A percentile compares a stretch with the other conserved stretches of the same genome.
Evolutionary conservation across 30 jellyfish, hydroid and myxozoan genomes (phyloP).

Genomic region (Aurelia sp.): DNA sequence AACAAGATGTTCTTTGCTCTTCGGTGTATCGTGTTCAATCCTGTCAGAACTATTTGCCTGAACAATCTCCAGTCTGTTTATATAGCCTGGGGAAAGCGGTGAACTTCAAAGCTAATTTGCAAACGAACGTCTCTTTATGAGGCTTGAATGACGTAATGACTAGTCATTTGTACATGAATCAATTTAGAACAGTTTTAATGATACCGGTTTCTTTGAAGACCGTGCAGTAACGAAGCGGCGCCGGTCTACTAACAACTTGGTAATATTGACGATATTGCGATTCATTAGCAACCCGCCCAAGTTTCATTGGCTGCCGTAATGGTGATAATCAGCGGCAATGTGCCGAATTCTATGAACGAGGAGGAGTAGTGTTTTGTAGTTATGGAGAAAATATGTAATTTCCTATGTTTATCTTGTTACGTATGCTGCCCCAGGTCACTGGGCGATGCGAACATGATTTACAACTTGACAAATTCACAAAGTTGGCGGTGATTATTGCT

Average conservation of each 20-base stretch:
- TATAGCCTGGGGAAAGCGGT: constrained; percentile 1
- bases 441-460: no score
- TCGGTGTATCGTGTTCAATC: no score
- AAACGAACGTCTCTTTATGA: neutral
- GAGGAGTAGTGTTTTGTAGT: neutral
- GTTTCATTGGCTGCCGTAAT: constrained; percentile 26
- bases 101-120: neutral
- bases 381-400: constrained; percentile 10
- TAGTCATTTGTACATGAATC: constrained; percentile 35
- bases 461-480: no score
- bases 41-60: no score
- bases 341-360: constrained; percentile 39
- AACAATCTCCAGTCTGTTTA: neutral
- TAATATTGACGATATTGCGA: constrained; percentile 46
- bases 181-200: constrained; percentile 35
- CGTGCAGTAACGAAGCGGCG: constrained; percentile 33
- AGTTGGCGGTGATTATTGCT: no score
- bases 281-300: constrained; percentile 12
- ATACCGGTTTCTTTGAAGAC: constrained; percentile 30
- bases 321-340: neutral
- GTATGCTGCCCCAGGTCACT: no score
- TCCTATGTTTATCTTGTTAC: constrained; percentile 16
- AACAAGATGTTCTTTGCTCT: neutral
- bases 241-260: constrained; percentile 2
- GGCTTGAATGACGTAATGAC: constrained; percentile 50